Conservation (phyloP, 2,888 invertebrate genomes). For the Pollenia amentaria region DNA sequence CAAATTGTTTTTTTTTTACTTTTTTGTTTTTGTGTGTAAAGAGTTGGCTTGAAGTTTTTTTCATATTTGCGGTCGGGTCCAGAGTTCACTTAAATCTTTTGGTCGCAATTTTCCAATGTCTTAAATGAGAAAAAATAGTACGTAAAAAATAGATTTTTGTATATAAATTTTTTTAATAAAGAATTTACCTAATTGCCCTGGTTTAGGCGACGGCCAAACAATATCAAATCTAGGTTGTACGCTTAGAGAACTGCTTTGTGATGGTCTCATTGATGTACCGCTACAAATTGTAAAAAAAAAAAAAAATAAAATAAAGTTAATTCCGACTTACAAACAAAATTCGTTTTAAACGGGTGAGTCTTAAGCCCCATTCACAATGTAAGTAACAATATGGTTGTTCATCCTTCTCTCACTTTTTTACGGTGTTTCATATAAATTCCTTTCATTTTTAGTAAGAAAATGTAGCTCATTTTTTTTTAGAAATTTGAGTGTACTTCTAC, state of each 20-base stretch:
- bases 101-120: constrained; percentile 81
- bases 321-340: too few species aligned
- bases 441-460: too few species aligned
- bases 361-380: too few species aligned
- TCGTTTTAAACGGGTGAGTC: too few species aligned
- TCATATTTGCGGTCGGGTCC: constrained; percentile 82
- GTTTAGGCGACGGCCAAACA: constrained; percentile 77
- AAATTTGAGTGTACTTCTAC: too few species aligned
- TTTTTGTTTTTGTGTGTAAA: constrained; percentile 59
- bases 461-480: too few species aligned
- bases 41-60: constrained; percentile 65
- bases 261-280: constrained; percentile 79
- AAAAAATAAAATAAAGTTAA: too few species aligned
- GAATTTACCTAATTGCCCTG: constrained; percentile 78
- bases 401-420: too few species aligned
- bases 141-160: not conserved
- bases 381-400: too few species aligned
- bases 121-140: constrained; percentile 65
- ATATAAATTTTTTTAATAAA: not conserved
- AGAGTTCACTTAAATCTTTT: constrained; percentile 81
- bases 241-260: constrained; percentile 77
- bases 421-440: too few species aligned
- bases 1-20: constrained; percentile 33
- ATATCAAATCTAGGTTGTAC: constrained; percentile 81
- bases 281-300: constrained; percentile 27